Evolutionary conservation across 37 sponge, comb jelly and placozoan species (phyloP).

Genomic region (Amphimedon queenslandica): DNA sequence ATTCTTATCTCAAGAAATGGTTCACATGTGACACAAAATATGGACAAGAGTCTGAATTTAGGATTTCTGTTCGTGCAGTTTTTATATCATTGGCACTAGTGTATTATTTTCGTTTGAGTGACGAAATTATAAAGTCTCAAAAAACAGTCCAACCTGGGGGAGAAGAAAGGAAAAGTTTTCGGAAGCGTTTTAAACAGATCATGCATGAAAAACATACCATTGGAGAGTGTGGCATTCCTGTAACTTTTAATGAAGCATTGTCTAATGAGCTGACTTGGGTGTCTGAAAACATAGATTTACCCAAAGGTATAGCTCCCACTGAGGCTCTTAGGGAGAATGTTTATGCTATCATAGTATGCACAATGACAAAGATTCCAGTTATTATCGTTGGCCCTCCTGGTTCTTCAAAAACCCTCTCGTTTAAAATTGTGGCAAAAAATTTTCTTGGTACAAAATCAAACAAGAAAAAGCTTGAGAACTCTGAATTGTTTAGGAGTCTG

Average conservation of each 20-base stretch:
- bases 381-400: conserved; percentile 81
- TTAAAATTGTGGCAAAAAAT: conserved; percentile 41
- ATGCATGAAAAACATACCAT: background rate
- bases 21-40: background rate
- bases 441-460: conserved; percentile 23
- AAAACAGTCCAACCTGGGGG: no score
- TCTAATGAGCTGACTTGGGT: conserved; percentile 27
- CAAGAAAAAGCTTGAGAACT: conserved; percentile 11
- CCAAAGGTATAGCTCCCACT: conserved; percentile 62
- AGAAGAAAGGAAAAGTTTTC: no score
- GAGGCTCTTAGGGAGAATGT: conserved; percentile 73
- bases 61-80: conserved; percentile 13
- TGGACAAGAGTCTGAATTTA: background rate
- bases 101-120: conserved; percentile 53
- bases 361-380: conserved; percentile 41
- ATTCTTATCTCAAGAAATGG: background rate
- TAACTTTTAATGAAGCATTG: conserved; percentile 5
- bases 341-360: conserved; percentile 57
- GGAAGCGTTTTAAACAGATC: background rate
- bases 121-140: conserved; percentile 7
- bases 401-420: conserved; percentile 72
- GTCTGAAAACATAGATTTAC: conserved; percentile 25
- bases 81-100: conserved; percentile 38
- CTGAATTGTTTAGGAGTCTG: conserved; percentile 38
- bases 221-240: background rate